Percentiles rank a stretch among this genome's conserved stretches.
Conservation (phyloP, 2,113 vertebrate species). For the Hemicordylus capensis region DNA sequence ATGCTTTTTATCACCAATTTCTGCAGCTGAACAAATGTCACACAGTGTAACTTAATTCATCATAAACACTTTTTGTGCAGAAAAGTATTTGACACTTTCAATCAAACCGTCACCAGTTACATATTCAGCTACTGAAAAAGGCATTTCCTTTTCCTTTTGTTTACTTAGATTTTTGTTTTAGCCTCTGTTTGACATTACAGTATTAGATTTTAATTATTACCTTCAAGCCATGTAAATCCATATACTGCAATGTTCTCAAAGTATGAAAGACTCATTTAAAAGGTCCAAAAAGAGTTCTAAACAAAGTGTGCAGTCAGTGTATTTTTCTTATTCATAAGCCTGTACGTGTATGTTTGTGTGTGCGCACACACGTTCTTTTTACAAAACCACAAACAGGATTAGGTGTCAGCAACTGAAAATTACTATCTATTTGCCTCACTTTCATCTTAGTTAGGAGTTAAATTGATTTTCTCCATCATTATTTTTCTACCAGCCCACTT, state of each 20-base stretch:
- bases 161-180: neutral
- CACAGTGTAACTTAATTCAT: slow-evolving; percentile 39
- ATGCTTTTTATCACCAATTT: slow-evolving; percentile 43
- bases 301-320: neutral
- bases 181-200: slow-evolving; percentile 12
- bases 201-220: slow-evolving; percentile 31
- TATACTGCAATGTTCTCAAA: neutral
- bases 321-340: slow-evolving; percentile 11
- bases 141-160: neutral
- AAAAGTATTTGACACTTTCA: slow-evolving; percentile 43
- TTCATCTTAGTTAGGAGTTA: neutral
- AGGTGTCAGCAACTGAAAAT: neutral
- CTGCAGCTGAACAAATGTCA: slow-evolving; percentile 41
- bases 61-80: slow-evolving; percentile 14
- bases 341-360: neutral
- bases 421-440: neutral
- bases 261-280: neutral
- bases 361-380: no score
- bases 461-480: slow-evolving; percentile 40
- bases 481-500: slow-evolving; percentile 43
- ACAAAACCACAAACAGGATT: neutral
- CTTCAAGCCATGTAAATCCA: neutral
- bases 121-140: slow-evolving; percentile 37
- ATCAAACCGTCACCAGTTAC: slow-evolving; percentile 28
- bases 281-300: neutral